phyloP scores from a whole-genome alignment of 1,140 invertebrate species.

The Eubasilissa regina region DNA sequence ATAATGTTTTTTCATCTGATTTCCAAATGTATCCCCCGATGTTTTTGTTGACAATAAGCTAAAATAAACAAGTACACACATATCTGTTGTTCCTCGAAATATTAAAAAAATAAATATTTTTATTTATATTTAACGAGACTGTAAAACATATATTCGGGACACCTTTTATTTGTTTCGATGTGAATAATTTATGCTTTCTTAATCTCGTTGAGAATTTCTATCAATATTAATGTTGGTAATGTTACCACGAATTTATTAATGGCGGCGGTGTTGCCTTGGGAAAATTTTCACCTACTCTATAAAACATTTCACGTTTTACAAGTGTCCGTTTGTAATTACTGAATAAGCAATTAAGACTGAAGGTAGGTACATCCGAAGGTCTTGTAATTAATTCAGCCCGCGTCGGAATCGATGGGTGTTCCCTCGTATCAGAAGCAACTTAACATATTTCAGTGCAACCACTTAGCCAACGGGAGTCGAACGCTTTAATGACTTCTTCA shows the following conservation, averaged over 20 bases:
- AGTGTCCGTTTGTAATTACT: conserved; percentile 30
- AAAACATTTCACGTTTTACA: conserved; percentile 26
- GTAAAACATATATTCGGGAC: too few species aligned
- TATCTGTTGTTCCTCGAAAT: too few species aligned
- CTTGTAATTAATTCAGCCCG: conserved; percentile 40
- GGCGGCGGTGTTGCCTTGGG: background rate
- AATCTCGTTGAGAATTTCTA: background rate
- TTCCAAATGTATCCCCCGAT: too few species aligned
- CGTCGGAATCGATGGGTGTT: conserved; percentile 46
- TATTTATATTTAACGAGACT: too few species aligned
- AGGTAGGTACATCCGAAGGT: background rate
- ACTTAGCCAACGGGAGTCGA: conserved; percentile 37
- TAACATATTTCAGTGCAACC: conserved; percentile 37
- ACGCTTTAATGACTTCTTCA: conserved; percentile 33
- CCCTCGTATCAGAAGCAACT: conserved; percentile 40
- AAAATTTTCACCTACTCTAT: conserved; percentile 4
- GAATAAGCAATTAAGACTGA: conserved; percentile 43
- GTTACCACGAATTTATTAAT: background rate
- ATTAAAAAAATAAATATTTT: too few species aligned
- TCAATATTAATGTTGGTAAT: background rate
- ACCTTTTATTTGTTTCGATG: too few species aligned
- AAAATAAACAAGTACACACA: too few species aligned
- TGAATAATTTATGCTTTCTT: too few species aligned
- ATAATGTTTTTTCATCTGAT: too few species aligned
- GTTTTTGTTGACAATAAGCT: too few species aligned